phyloP scores from a whole-genome alignment of 2,113 vertebrate genomes.

The Phrynocephalus versicolor region DNA sequence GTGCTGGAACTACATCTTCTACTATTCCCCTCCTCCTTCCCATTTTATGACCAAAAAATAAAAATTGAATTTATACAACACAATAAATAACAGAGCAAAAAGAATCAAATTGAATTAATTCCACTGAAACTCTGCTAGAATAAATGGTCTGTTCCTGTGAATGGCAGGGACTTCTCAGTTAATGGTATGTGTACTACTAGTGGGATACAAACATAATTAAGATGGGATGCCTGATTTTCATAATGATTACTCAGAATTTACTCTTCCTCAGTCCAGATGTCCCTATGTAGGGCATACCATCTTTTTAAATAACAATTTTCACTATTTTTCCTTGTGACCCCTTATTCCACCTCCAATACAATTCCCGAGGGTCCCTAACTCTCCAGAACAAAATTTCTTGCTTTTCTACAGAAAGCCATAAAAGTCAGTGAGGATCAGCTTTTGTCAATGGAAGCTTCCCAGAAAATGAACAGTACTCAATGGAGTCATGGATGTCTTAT shows the following conservation, averaged over 20 bases:
- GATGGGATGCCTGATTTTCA: too few relatives aligned
- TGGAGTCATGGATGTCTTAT: background rate
- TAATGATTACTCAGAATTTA: too few relatives aligned
- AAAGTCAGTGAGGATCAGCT: background rate
- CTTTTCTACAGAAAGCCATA: too few relatives aligned
- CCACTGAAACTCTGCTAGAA: background rate
- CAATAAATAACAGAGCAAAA: background rate
- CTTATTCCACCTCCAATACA: background rate
- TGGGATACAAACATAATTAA: too few relatives aligned
- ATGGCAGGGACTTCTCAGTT: background rate
- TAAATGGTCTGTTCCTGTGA: background rate
- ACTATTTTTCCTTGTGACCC: background rate
- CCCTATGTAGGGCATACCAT: too few relatives aligned
- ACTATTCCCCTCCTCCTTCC: background rate
- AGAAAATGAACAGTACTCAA: background rate
- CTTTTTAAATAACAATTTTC: too few relatives aligned
- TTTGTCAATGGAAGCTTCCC: background rate
- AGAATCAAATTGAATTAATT: background rate
- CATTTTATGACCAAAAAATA: slow-evolving; percentile 2
- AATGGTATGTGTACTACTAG: too few relatives aligned
- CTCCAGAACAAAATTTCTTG: too few relatives aligned
- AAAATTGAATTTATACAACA: slow-evolving; percentile 2
- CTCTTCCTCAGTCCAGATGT: too few relatives aligned
- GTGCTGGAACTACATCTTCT: background rate
- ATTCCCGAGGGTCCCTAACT: background rate